Base-by-base conservation (phyloP, 2,797 vertebrate species). In the Betta splendens region DNA sequence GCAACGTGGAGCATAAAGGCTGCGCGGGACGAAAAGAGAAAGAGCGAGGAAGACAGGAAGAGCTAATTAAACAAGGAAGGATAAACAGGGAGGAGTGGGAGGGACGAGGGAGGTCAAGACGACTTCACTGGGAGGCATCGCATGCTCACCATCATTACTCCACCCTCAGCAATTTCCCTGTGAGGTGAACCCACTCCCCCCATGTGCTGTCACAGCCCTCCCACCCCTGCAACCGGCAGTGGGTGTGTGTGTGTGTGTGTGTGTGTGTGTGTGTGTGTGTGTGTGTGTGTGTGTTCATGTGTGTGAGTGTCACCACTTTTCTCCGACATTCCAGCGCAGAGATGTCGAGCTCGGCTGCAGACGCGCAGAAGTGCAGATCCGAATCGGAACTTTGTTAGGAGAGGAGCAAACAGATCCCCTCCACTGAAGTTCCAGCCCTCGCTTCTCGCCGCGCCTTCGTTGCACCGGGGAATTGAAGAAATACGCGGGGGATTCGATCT, bases 301-400 rank as follows among this genome's bases (percentile, higher is more conserved):
- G 54, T 72, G 67, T 64, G 71, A 73, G 73, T 78, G 76, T 87
- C 82, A 82, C 72, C 64, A 74, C 76, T 87, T 81, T 79, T 85
- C 83, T 83, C 84, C 88, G 81, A 77, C 85, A 87, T 90, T 92
- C 85, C 85, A 82, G 79, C 65, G 57, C 64, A 78, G 69, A 81
- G 68, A 81, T 60, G 17, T 52, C 53, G 79, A 72, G 64, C 68
- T 67, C 51, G 40, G 81, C 83, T 87, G 79, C 73, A 75, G 52
- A 54, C 59, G 73, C 3, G 69, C 56, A 62, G 55, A 65, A 36
- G 60, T 33, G n/a, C 53, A 63, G 69, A 63, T 42, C 26, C 39
- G 33, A 55, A 31, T 69, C 28, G 25, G 5, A 64, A n/a, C 42
- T 39, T 48, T 26, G 26, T 21, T 7, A 5, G 35, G 50, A 54